Conservation (phyloP, 92 coral and sea anemone genomes). For the Desmophyllum pertusum region DNA sequence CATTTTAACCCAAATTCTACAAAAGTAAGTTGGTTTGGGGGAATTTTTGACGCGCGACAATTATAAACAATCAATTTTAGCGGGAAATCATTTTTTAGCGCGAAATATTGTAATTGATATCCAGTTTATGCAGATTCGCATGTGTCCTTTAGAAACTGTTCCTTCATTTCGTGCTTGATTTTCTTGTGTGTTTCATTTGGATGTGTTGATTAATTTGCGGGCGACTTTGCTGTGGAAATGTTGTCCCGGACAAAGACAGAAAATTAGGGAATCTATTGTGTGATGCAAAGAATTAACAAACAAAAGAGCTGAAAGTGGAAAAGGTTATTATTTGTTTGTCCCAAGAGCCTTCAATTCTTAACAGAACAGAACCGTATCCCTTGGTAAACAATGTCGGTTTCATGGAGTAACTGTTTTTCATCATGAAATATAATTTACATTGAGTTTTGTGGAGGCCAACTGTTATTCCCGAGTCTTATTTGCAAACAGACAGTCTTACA, state of each 20-base stretch:
- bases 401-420: too few relatives aligned
- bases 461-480: neutral
- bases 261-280: neutral
- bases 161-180: neutral
- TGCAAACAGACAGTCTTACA: too few relatives aligned
- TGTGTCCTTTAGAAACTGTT: neutral
- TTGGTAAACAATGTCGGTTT: neutral
- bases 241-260: neutral
- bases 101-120: neutral
- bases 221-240: neutral
- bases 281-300: neutral
- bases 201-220: neutral
- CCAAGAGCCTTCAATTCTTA: neutral
- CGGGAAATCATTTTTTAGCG: slow-evolving; percentile 36
- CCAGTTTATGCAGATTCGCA: neutral
- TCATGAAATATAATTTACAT: too few relatives aligned
- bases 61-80: neutral
- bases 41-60: neutral
- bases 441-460: neutral
- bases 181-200: neutral
- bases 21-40: neutral
- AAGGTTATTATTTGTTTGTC: neutral
- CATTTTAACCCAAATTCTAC: neutral
- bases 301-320: neutral
- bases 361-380: neutral